phyloP scores from a whole-genome alignment of 2,888 invertebrate species.

The Pristionchus fissidentatus region DNA sequence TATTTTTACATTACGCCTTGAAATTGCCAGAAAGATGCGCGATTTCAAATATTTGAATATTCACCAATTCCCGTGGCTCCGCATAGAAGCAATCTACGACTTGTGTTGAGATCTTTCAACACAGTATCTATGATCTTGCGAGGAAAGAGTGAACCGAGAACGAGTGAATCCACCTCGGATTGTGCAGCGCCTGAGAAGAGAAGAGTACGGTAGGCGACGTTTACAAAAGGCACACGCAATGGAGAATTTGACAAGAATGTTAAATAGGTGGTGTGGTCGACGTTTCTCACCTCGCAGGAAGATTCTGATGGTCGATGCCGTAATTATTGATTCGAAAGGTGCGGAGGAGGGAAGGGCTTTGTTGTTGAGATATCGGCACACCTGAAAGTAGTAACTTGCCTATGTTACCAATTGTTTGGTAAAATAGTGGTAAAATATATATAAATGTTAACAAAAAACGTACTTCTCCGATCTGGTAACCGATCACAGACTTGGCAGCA shows the following conservation, averaged over 20 bases:
- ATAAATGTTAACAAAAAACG: not conserved
- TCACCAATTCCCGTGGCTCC: constrained; percentile 95
- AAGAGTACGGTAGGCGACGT: too few species aligned
- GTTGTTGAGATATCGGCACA: constrained; percentile 24
- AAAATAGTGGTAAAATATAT: too few species aligned
- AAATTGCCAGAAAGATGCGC: too few species aligned
- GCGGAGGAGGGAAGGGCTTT: not conserved
- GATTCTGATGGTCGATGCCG: constrained; percentile 66
- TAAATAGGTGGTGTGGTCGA: not conserved
- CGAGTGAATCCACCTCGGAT: constrained; percentile 89
- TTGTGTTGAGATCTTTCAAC: constrained; percentile 89
- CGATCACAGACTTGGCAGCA: constrained; percentile 87
- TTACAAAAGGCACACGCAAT: constrained; percentile 9
- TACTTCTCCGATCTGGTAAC: constrained; percentile 85
- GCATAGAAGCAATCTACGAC: constrained; percentile 92
- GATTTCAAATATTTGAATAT: not conserved
- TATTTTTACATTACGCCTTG: not conserved
- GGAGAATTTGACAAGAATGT: not conserved
- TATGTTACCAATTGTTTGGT: not conserved
- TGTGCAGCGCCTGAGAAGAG: constrained; percentile 81
- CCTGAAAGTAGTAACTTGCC: not conserved
- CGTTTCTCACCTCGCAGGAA: constrained; percentile 56
- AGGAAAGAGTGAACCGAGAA: constrained; percentile 72
- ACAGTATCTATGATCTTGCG: constrained; percentile 85
- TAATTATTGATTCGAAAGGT: constrained; percentile 65